These are phyloP conservation scores for Pharmacophagus antenor DNA, from an alignment of 2,888 invertebrate genomes.

Conservation along the genomic window DNA sequence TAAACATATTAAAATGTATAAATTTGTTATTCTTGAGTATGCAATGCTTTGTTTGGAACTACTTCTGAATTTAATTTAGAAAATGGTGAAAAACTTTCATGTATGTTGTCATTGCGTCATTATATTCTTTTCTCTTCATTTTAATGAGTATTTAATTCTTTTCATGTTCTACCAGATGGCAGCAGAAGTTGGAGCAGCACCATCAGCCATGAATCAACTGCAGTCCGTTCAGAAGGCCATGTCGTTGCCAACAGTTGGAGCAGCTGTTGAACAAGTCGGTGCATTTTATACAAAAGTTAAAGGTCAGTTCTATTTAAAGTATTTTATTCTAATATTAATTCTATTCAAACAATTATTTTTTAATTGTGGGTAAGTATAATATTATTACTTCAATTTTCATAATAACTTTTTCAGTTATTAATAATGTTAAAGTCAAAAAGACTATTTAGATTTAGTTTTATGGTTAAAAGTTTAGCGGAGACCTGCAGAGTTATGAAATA, in stretches of 20 bases:
- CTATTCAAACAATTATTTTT: too few species aligned
- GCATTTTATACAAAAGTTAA: slow-evolving; percentile 79
- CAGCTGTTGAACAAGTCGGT: slow-evolving; percentile 79
- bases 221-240: slow-evolving; percentile 78
- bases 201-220: slow-evolving; percentile 56
- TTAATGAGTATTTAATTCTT: background rate
- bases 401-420: background rate
- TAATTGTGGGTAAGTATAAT: too few species aligned
- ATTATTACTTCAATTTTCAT: too few species aligned
- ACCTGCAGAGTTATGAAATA: background rate
- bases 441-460: too few species aligned
- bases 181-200: slow-evolving; percentile 61
- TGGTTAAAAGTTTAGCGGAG: background rate
- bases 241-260: slow-evolving; percentile 78
- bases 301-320: slow-evolving; percentile 40
- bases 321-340: background rate
- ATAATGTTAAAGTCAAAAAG: background rate
- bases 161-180: slow-evolving; percentile 55
- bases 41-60: background rate
- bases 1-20: too few species aligned
- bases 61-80: background rate
- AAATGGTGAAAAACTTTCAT: background rate
- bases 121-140: background rate
- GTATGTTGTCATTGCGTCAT: background rate
- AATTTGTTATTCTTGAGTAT: background rate